phyloP scores from a whole-genome alignment of 2,888 invertebrate genomes.

The Dolichomitus sp. region DNA sequence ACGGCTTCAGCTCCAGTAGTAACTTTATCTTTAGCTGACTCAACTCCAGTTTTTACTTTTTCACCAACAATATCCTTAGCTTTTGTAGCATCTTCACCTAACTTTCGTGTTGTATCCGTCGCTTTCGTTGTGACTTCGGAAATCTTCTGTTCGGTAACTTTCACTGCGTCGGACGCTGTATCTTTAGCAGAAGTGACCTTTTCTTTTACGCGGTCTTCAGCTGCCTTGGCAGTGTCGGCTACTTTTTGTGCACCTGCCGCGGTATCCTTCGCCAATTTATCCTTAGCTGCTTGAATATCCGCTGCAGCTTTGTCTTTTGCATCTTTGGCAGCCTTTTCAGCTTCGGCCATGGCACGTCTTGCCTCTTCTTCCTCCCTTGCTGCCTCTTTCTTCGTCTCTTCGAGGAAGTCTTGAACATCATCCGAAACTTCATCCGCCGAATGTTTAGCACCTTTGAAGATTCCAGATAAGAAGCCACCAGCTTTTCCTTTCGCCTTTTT shows the following conservation, averaged over 20 bases:
- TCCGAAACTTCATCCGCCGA: slow-evolving; percentile 72
- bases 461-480: slow-evolving; percentile 71
- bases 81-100: slow-evolving; percentile 50
- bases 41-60: slow-evolving; percentile 62
- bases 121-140: slow-evolving; percentile 45
- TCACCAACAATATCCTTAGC: slow-evolving; percentile 60
- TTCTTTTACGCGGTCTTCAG: slow-evolving; percentile 49
- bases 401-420: slow-evolving; percentile 74
- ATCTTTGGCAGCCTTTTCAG: slow-evolving; percentile 41
- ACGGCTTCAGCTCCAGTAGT: slow-evolving; percentile 55
- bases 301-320: slow-evolving; percentile 77
- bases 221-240: slow-evolving; percentile 39
- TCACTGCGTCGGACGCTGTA: slow-evolving; percentile 27
- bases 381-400: slow-evolving; percentile 75
- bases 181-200: slow-evolving; percentile 39
- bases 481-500: slow-evolving; percentile 65
- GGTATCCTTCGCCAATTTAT: slow-evolving; percentile 57
- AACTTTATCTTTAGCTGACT: slow-evolving; percentile 65
- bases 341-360: slow-evolving; percentile 41
- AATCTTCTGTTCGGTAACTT: slow-evolving; percentile 49
- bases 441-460: slow-evolving; percentile 77
- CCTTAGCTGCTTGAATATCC: slow-evolving; percentile 66
- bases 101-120: slow-evolving; percentile 59
- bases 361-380: slow-evolving; percentile 65
- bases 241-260: slow-evolving; percentile 27